A percentile compares a stretch with the other conserved stretches of the same genome.
phyloP scores from a whole-genome alignment of 2,113 vertebrate genomes.

The Apodemus sylvaticus region DNA sequence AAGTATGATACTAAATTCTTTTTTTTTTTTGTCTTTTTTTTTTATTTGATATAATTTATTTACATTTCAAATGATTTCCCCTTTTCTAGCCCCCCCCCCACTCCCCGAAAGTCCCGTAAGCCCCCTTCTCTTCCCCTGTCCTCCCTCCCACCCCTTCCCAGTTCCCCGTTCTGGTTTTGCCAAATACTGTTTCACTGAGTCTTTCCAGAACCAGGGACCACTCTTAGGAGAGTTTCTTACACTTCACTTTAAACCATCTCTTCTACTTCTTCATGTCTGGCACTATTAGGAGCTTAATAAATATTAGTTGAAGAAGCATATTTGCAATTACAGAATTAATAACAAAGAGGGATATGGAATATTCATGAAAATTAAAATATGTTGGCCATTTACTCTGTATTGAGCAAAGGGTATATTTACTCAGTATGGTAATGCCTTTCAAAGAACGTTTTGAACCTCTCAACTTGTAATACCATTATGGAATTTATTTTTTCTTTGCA shows the following conservation, averaged over 20 bases:
- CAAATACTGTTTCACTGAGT: no score
- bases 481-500: background rate
- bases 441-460: slow-evolving; percentile 38
- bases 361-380: slow-evolving; percentile 2
- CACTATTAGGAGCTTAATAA: background rate
- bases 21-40: no score
- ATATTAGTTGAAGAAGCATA: slow-evolving; percentile 29
- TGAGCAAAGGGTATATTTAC: background rate
- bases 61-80: no score
- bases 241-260: background rate
- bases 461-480: background rate
- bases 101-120: no score
- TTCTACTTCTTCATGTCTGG: background rate
- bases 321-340: slow-evolving; percentile 25
- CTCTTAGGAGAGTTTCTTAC: background rate
- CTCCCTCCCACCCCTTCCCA: no score
- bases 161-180: no score
- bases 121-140: no score
- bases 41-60: no score
- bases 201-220: no score
- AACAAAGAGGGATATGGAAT: background rate
- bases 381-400: background rate
- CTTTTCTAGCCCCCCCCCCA: no score
- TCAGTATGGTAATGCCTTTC: background rate
- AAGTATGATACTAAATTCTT: background rate